Base-by-base conservation (phyloP, 2,888 invertebrate species). In the Dorcus parallelipipedus region DNA sequence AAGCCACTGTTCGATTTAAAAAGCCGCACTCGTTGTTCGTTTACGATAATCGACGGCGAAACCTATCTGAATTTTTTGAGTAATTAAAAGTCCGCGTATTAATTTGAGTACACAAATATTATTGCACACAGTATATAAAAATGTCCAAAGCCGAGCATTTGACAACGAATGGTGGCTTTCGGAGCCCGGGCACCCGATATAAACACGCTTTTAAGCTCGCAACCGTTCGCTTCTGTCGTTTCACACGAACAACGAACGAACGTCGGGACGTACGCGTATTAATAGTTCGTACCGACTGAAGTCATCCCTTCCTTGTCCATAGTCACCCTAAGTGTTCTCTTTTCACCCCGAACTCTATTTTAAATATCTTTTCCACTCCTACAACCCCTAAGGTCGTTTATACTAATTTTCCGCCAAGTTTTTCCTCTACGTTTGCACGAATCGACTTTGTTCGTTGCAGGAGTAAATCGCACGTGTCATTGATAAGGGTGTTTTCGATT, bases 281-380 rank as follows among this genome's bases (percentile, higher is more conserved):
- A 65, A 66, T 48, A 52, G 56, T 60, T 49, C 64, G 64, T 61
- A 69, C 68, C 38, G 38, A 38, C 53, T 50, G 49, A 42, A 54
- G 74, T 71, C 74, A 71, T 75, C 75, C 76, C 73, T 74, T 70
- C 72, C 70, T 72, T 64, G 68, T 69, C 66, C 69, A 69, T 68
- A 67, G 66, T 68, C 68, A 68, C 70, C 71, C 69, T 65, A 63
- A 65, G 62, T 64, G 69, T 61, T 71, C 72, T 72, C 73, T 71
- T 69, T 73, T 69, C 69, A 67, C 68, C 69, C 71, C 61, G 63
- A 65, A 69, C 69, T 64, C 69, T 64, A 66, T 71, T 70, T 69
- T 67, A 64, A 65, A 65, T 70, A 67, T 67, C 69, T 69, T 69
- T 69, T 67, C 67, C 67, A 64, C 64, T 63, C 64, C 64, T 63